Evolutionary conservation across 2,797 vertebrate species (phyloP).

Genomic region (Labroides dimidiatus): DNA sequence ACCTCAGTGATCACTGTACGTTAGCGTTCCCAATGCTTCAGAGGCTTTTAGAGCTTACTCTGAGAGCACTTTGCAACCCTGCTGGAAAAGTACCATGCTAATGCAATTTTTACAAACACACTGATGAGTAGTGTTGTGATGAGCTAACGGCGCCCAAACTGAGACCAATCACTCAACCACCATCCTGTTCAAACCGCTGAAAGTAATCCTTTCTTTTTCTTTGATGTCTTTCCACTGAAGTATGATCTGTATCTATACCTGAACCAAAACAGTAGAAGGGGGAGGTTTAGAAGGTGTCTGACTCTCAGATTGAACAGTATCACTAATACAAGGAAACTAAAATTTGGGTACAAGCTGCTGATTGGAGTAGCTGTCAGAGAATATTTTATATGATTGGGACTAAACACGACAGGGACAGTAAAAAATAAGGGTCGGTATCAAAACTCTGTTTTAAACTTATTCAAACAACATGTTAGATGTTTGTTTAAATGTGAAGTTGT

Average conservation of each 20-base stretch:
- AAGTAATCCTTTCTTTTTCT: neutral
- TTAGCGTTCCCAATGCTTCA: constrained; percentile 22
- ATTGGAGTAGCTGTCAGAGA: too few relatives aligned
- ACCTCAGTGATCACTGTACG: constrained; percentile 13
- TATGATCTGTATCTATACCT: neutral
- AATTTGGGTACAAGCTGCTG: too few relatives aligned
- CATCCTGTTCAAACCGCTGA: neutral
- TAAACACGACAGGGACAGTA: too few relatives aligned
- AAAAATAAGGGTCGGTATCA: too few relatives aligned
- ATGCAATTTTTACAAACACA: constrained; percentile 18
- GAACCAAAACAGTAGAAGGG: too few relatives aligned
- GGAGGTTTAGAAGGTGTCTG: too few relatives aligned
- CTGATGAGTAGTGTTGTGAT: constrained; percentile 12
- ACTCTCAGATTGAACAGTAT: too few relatives aligned
- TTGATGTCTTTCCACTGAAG: neutral
- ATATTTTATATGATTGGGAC: too few relatives aligned
- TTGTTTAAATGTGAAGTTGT: too few relatives aligned
- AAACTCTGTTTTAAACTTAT: too few relatives aligned
- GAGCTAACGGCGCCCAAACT: constrained; percentile 8
- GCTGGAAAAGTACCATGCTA: constrained; percentile 5
- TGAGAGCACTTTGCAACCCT: constrained; percentile 36
- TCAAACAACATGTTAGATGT: too few relatives aligned
- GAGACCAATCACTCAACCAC: constrained; percentile 2
- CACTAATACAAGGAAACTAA: too few relatives aligned
- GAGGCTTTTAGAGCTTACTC: constrained; percentile 44